Evolutionary conservation across 2,113 vertebrate genomes (phyloP).

Genomic region (Anarhynchus alexandrinus): DNA sequence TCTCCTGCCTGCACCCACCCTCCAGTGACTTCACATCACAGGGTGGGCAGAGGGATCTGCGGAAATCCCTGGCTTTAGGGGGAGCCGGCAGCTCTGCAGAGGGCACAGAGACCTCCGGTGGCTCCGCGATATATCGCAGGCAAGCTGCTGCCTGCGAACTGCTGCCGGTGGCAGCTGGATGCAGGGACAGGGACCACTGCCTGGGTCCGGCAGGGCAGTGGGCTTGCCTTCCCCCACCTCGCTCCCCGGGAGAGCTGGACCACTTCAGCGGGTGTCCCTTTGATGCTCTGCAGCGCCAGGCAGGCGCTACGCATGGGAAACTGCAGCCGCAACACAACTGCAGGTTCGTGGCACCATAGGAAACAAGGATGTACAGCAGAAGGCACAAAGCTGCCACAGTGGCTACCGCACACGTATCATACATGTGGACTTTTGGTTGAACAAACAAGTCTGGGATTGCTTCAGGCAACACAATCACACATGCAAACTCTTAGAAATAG

Average conservation of each 20-base stretch:
- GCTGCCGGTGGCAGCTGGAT: fast-evolving
- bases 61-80: background rate
- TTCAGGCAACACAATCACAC: background rate
- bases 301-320: fast-evolving
- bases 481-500: background rate
- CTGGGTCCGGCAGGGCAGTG: fast-evolving
- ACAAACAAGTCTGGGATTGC: background rate
- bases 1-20: too few species aligned
- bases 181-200: background rate
- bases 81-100: background rate
- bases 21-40: fast-evolving
- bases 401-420: fast-evolving
- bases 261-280: background rate
- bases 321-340: fast-evolving
- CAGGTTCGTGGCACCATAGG: fast-evolving
- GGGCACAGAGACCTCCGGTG: background rate
- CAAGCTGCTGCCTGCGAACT: too few species aligned
- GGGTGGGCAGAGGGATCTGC: too few species aligned
- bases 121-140: background rate
- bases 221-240: too few species aligned
- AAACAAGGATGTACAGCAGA: too few species aligned
- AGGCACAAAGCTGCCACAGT: background rate
- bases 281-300: background rate
- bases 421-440: fast-evolving
- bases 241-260: background rate